Conservation (phyloP, 1,140 invertebrate species). For the Vollenhovia emeryi region DNA sequence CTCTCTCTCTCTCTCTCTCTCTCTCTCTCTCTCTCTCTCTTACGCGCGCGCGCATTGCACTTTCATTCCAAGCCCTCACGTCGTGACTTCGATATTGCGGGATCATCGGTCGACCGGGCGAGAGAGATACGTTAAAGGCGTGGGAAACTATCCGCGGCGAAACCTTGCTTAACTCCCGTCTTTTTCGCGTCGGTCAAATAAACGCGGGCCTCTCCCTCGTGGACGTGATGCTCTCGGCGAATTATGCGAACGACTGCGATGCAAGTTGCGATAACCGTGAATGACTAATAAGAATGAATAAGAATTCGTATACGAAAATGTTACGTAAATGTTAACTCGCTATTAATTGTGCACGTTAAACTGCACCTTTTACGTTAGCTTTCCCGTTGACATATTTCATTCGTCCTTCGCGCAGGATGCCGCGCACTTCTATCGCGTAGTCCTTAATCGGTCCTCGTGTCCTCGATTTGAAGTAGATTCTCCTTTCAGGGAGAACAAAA, state of each 20-base stretch:
- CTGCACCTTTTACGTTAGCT: background rate
- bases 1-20: constrained; percentile 7
- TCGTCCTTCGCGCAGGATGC: background rate
- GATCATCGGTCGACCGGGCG: constrained; percentile 43
- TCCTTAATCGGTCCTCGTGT: background rate
- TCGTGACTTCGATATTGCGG: constrained; percentile 60
- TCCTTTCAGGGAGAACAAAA: background rate
- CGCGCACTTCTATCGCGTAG: background rate
- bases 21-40: constrained; percentile 5
- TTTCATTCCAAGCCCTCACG: constrained; percentile 48
- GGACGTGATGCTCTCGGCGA: background rate
- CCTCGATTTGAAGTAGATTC: background rate
- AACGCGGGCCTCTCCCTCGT: background rate
- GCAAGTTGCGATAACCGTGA: background rate
- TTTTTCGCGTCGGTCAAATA: constrained; percentile 26
- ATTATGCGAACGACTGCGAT: background rate
- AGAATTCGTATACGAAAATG: background rate
- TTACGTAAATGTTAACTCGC: background rate
- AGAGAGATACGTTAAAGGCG: constrained; percentile 37
- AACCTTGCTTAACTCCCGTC: constrained; percentile 29
- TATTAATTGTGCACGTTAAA: background rate
- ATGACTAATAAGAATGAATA: no score
- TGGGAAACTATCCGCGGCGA: constrained; percentile 39
- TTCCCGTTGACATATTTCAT: background rate
- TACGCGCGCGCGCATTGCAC: constrained; percentile 36